A percentile compares a stretch with the other conserved stretches of the same genome.
Evolutionary conservation across 2,888 invertebrate genomes (phyloP).

Genomic region (Agriopis leucophaearia): DNA sequence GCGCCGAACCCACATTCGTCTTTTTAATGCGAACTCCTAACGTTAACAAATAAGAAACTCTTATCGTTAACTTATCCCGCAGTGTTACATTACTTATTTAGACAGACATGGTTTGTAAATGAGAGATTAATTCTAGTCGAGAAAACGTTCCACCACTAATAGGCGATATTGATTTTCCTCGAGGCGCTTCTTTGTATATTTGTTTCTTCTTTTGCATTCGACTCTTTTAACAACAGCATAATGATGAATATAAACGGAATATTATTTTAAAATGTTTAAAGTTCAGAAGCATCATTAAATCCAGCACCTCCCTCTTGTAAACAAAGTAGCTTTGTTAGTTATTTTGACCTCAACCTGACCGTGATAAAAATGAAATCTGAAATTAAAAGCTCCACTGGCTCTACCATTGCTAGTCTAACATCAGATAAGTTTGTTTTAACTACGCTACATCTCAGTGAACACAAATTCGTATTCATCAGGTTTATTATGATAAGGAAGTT

Average conservation of each 20-base stretch:
- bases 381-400: constrained; percentile 8
- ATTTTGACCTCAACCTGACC: constrained; percentile 1
- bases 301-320: not conserved
- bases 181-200: constrained; percentile 24
- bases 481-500: constrained; percentile 59
- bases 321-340: constrained; percentile 3
- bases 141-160: constrained; percentile 43
- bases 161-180: constrained; percentile 46
- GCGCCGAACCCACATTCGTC: constrained; percentile 70
- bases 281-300: constrained; percentile 17
- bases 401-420: constrained; percentile 4
- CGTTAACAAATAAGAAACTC: constrained; percentile 69
- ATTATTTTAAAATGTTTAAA: constrained; percentile 3
- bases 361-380: constrained; percentile 9
- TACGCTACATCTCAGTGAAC: constrained; percentile 32
- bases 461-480: constrained; percentile 46
- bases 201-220: constrained; percentile 32
- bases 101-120: constrained; percentile 42
- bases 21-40: constrained; percentile 69
- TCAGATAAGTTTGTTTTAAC: constrained; percentile 38
- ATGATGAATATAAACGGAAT: constrained; percentile 13
- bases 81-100: constrained; percentile 48
- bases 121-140: constrained; percentile 45
- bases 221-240: constrained; percentile 18
- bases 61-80: constrained; percentile 59